A percentile compares a stretch with the other conserved stretches of the same genome.
These are phyloP conservation scores for Cephus pulcher DNA, from an alignment of 2,888 invertebrate species.

Conservation along the genomic window DNA sequence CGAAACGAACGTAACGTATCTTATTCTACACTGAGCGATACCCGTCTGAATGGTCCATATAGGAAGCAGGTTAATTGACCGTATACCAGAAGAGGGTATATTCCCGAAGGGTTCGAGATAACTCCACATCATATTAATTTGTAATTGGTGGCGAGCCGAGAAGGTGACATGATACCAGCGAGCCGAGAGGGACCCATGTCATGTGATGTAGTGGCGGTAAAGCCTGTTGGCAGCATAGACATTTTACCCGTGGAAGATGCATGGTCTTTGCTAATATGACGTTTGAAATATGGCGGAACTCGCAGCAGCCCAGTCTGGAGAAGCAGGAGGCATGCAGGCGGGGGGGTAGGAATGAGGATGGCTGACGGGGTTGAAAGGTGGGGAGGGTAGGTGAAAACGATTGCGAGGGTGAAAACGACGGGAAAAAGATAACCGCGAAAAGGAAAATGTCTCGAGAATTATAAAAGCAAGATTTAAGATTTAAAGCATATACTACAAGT, in stretches of 20 bases:
- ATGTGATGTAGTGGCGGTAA: slow-evolving; percentile 51
- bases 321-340: background rate
- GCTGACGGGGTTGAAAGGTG: background rate
- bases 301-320: slow-evolving; percentile 27
- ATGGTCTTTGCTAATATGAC: slow-evolving; percentile 60
- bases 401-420: background rate
- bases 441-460: slow-evolving; percentile 22
- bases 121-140: slow-evolving; percentile 53
- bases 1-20: background rate
- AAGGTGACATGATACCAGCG: slow-evolving; percentile 48
- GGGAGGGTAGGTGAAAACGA: background rate
- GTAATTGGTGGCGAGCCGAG: slow-evolving; percentile 50
- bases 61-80: slow-evolving; percentile 53
- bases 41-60: background rate
- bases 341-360: background rate
- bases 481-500: background rate
- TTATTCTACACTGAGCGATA: background rate
- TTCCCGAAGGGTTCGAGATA: slow-evolving; percentile 42
- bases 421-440: background rate
- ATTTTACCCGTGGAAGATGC: slow-evolving; percentile 58
- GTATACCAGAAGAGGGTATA: slow-evolving; percentile 33
- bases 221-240: slow-evolving; percentile 51
- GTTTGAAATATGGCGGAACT: slow-evolving; percentile 56
- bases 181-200: slow-evolving; percentile 43
- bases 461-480: slow-evolving; percentile 11